Base-by-base conservation (phyloP, 2,888 invertebrate genomes). In the Temnothorax unifasciatus region DNA sequence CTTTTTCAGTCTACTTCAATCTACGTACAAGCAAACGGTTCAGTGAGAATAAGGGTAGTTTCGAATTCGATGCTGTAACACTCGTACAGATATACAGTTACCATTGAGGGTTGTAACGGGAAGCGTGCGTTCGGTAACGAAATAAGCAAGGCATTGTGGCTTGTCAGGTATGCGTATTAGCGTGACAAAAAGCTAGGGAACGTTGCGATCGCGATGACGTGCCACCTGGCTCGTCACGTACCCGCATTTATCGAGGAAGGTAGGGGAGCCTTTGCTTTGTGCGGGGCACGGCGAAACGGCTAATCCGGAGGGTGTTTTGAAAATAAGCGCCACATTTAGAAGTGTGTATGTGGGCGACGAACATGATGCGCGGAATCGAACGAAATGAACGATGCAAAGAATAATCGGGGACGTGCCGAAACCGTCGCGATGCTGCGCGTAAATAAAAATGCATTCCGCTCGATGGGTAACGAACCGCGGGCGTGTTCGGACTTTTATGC, bases 291-390 rank as follows among this genome's bases (percentile, higher is more conserved):
- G 81, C 73, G 82, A 87, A 87, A 90, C 84, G 85, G 89, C 90
- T 90, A 89, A 91, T 88, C 86, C 88, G 54, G 47, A 77, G 71
- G 88, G 81, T 92, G 88, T 92, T 92, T 92, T 90, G 77, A 89
- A 92, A 92, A 92, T 92, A 91, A 47, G 82, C 66, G 61, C 84
- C 54, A 21, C 47, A 59, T 74, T 85, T 75, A 29, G 61, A n/a
- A 57, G 41, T 18, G 38, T 38, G 44, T 66, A 71, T 25, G 77
- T 63, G 50, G 81, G 73, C 54, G 73, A 50, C 38, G 38, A 25
- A 29, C 29, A 34, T 29, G 44, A 57, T 47, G 68, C 41, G 18
- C 57, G n/a, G 13, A 18, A 59, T 54, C n/a, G 66, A 52, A 41
- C 41, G 76, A 52, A 73, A 74, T 50, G 41, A 73, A 38, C 71